Conservation (phyloP, 2,797 vertebrate genomes). For the Anguilla marmorata region DNA sequence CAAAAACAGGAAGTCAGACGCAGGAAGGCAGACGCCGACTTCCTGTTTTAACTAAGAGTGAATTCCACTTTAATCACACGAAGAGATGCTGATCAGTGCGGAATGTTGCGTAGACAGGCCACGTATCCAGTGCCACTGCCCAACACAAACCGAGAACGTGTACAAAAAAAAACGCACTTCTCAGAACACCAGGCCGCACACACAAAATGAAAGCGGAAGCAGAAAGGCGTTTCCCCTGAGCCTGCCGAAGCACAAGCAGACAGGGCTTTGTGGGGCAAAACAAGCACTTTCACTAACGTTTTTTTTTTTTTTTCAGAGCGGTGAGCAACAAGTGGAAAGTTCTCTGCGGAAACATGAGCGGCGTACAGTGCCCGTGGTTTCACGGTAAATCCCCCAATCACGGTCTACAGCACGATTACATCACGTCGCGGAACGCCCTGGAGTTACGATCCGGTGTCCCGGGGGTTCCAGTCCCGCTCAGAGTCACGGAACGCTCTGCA, state of each 20-base stretch:
- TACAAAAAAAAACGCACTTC: not conserved
- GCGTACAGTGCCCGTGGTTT: not conserved
- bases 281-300: not conserved
- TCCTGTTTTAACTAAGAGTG: not conserved
- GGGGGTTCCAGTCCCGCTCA: not conserved
- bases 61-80: not conserved
- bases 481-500: not conserved
- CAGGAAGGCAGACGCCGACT: not conserved
- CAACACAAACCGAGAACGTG: not conserved
- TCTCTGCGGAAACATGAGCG: not conserved
- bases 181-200: too few relatives aligned
- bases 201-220: conserved; percentile 5
- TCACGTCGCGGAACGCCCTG: conserved; percentile 8
- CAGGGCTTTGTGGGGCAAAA: not conserved
- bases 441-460: conserved; percentile 24
- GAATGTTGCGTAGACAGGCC: not conserved
- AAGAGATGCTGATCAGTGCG: not conserved
- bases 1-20: not conserved
- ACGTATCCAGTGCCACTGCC: not conserved
- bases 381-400: not conserved
- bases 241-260: not conserved
- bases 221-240: not conserved
- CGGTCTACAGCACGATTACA: not conserved
- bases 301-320: not conserved
- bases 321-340: not conserved